Conservation (phyloP, 2,113 vertebrate genomes). For the Ctenodactylus gundi region DNA sequence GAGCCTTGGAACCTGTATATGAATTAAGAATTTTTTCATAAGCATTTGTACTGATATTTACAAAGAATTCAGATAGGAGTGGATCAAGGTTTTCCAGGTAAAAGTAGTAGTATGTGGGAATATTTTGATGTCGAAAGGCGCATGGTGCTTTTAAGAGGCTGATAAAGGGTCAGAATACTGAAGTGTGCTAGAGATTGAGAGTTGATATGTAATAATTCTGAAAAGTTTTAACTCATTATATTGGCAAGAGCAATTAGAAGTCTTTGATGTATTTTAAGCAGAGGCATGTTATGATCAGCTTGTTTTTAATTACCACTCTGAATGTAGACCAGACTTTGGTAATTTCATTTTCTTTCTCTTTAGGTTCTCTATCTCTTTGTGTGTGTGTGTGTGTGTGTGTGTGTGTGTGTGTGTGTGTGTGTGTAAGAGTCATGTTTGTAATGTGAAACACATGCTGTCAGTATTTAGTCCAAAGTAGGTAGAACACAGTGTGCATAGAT, state of each 20-base stretch:
- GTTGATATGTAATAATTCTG: not conserved
- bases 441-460: not conserved
- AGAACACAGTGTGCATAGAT: not conserved
- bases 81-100: not conserved
- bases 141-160: not conserved
- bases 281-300: not conserved
- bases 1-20: not conserved
- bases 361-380: not conserved
- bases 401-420: no score
- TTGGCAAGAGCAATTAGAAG: not conserved
- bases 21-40: not conserved
- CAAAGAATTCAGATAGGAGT: not conserved
- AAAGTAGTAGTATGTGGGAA: not conserved
- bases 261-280: not conserved
- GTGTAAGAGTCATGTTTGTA: not conserved
- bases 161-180: not conserved
- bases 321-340: not conserved
- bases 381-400: no score
- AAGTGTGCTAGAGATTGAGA: not conserved
- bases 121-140: not conserved
- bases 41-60: not conserved
- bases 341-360: not conserved
- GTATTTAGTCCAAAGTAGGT: not conserved
- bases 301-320: slow-evolving; percentile 38
- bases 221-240: not conserved